Percentiles rank a stretch among this genome's conserved stretches.
phyloP scores from a whole-genome alignment of 1,140 invertebrate species.

The Drosophila pseudoananassae region DNA sequence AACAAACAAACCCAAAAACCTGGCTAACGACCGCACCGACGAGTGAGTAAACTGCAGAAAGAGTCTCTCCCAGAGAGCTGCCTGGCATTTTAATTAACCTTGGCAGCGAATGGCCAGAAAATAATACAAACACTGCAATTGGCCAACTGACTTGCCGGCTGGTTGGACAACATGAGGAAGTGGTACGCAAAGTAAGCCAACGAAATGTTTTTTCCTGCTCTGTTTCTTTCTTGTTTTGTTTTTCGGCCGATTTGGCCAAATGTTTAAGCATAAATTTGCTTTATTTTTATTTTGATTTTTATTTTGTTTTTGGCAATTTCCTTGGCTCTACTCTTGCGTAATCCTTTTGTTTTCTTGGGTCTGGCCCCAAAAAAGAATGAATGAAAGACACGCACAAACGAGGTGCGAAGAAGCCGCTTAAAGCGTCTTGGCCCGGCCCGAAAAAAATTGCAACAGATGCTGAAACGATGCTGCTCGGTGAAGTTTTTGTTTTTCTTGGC shows the following conservation, averaged over 20 bases:
- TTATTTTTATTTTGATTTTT: slow-evolving; percentile 13
- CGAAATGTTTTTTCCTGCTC: slow-evolving; percentile 70
- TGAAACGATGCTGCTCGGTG: slow-evolving; percentile 26
- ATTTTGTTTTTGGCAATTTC: slow-evolving; percentile 56
- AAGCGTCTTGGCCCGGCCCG: slow-evolving; percentile 26
- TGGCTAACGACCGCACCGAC: background rate
- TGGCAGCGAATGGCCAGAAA: slow-evolving; percentile 71
- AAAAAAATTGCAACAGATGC: slow-evolving; percentile 57
- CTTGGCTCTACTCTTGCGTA: slow-evolving; percentile 46
- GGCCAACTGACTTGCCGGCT: slow-evolving; percentile 79
- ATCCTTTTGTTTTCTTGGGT: slow-evolving; percentile 22
- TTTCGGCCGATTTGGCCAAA: slow-evolving; percentile 37
- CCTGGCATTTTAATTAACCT: slow-evolving; percentile 80
- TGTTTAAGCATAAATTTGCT: slow-evolving; percentile 60
- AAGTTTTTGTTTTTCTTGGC: slow-evolving; percentile 64
- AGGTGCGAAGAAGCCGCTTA: slow-evolving; percentile 41
- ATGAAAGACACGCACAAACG: slow-evolving; percentile 35
- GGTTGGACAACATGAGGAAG: slow-evolving; percentile 75
- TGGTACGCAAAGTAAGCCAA: slow-evolving; percentile 72
- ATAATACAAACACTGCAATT: slow-evolving; percentile 72
- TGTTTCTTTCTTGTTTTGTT: slow-evolving; percentile 15
- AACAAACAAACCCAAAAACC: slow-evolving; percentile 5
- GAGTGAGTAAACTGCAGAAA: slow-evolving; percentile 16
- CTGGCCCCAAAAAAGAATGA: slow-evolving; percentile 57
- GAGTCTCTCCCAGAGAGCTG: slow-evolving; percentile 47